Conservation (phyloP, 2,888 invertebrate genomes). For the Clitarchus hookeri region DNA sequence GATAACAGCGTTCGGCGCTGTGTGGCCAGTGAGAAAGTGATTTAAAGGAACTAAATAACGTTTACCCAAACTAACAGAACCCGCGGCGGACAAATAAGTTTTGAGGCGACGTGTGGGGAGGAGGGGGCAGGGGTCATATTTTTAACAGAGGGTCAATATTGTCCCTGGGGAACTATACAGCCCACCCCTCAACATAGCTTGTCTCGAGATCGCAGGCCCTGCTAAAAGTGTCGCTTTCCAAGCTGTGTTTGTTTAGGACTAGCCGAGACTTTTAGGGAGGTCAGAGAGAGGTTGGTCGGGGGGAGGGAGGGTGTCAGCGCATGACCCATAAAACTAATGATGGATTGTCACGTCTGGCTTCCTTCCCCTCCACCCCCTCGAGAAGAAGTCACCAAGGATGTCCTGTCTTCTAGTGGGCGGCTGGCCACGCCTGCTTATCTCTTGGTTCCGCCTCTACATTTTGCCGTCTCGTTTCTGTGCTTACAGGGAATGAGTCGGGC, state of each 20-base stretch:
- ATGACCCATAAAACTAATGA: constrained; percentile 9
- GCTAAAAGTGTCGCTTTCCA: constrained; percentile 5
- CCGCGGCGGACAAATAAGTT: background rate
- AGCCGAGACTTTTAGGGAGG: background rate
- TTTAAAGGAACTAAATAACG: constrained; percentile 1
- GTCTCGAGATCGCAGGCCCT: background rate
- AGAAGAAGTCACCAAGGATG: too few relatives aligned
- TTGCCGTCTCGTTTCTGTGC: background rate
- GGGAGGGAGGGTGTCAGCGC: background rate
- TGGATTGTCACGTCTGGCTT: background rate
- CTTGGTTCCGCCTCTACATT: background rate
- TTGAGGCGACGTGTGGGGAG: background rate
- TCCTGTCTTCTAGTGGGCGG: too few relatives aligned
- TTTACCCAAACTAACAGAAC: constrained; percentile 14
- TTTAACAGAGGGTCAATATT: constrained; percentile 8
- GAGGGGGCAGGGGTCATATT: background rate
- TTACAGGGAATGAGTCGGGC: background rate
- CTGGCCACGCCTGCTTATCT: background rate
- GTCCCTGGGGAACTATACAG: background rate
- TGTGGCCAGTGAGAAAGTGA: background rate
- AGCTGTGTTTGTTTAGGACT: background rate
- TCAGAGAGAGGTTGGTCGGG: background rate
- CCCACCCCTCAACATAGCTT: background rate
- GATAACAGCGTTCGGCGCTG: background rate
- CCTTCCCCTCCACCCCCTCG: background rate